Evolutionary conservation across 2,888 invertebrate species (phyloP).

Genomic region (Lithophane socia): DNA sequence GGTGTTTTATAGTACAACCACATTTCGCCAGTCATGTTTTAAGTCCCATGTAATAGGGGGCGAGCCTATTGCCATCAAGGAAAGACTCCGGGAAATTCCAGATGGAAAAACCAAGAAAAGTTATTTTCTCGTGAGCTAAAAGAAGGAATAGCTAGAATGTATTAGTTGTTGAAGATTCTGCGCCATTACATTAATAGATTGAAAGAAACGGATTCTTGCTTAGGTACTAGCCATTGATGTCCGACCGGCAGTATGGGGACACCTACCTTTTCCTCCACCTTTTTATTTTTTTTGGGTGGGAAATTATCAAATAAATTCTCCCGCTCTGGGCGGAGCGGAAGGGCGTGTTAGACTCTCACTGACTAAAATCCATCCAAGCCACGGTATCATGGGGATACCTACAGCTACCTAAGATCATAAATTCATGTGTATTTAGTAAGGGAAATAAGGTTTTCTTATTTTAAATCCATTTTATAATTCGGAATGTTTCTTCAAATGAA

Average conservation of each 20-base stretch:
- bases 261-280: too few species aligned
- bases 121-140: not conserved
- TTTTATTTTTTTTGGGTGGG: too few species aligned
- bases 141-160: constrained; percentile 16
- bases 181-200: constrained; percentile 30
- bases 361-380: too few species aligned
- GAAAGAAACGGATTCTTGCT: constrained; percentile 28
- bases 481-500: not conserved
- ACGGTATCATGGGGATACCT: not conserved
- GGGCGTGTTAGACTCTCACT: too few species aligned
- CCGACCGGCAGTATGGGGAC: not conserved
- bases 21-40: too few species aligned
- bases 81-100: too few species aligned
- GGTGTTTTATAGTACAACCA: too few species aligned
- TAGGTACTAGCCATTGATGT: constrained; percentile 1
- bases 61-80: too few species aligned
- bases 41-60: too few species aligned
- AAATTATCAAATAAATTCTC: too few species aligned
- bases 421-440: not conserved
- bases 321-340: too few species aligned
- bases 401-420: not conserved
- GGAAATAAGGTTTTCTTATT: too few species aligned
- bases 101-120: not conserved
- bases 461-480: not conserved
- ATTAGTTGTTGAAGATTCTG: constrained; percentile 1